Evolutionary conservation across 2,888 invertebrate species (phyloP).

Genomic region (Mythimna lalbum): DNA sequence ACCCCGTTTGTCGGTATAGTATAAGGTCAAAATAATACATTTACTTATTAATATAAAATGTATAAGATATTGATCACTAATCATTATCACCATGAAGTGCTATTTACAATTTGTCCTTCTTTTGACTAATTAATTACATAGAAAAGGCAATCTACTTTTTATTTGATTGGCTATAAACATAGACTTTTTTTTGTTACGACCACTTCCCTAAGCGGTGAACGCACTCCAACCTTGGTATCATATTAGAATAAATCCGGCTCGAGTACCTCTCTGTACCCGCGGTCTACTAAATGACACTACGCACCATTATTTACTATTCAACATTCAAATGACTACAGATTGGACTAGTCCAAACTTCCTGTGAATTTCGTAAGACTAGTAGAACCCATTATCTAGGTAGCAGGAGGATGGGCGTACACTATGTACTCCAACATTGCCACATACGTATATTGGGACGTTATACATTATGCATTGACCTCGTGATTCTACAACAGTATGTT

Average conservation of each 20-base stretch:
- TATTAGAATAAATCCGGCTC: slow-evolving; percentile 56
- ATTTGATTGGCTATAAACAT: slow-evolving; percentile 25
- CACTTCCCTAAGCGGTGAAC: slow-evolving; percentile 66
- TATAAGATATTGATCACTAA: slow-evolving; percentile 9
- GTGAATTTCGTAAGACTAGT: slow-evolving; percentile 52
- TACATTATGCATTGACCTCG: slow-evolving; percentile 18
- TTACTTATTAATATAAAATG: slow-evolving; percentile 13
- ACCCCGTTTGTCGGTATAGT: not conserved
- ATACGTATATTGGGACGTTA: slow-evolving; percentile 1
- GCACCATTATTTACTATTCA: slow-evolving; percentile 37
- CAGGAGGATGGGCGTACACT: slow-evolving; percentile 29
- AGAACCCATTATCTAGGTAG: slow-evolving; percentile 33
- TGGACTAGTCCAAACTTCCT: slow-evolving; percentile 47
- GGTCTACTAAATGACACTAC: slow-evolving; percentile 39
- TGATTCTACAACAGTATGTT: slow-evolving; percentile 2
- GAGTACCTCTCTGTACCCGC: slow-evolving; percentile 6
- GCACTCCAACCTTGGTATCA: slow-evolving; percentile 66
- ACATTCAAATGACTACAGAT: slow-evolving; percentile 21
- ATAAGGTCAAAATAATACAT: slow-evolving; percentile 40
- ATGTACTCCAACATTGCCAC: slow-evolving; percentile 15
- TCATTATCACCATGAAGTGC: slow-evolving; percentile 5
- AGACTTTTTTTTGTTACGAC: slow-evolving; percentile 43
- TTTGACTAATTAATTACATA: slow-evolving; percentile 34
- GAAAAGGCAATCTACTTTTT: slow-evolving; percentile 40
- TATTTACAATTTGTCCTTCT: slow-evolving; percentile 30